phyloP scores from a whole-genome alignment of 2,888 invertebrate genomes.

The Leucoma salicis region DNA sequence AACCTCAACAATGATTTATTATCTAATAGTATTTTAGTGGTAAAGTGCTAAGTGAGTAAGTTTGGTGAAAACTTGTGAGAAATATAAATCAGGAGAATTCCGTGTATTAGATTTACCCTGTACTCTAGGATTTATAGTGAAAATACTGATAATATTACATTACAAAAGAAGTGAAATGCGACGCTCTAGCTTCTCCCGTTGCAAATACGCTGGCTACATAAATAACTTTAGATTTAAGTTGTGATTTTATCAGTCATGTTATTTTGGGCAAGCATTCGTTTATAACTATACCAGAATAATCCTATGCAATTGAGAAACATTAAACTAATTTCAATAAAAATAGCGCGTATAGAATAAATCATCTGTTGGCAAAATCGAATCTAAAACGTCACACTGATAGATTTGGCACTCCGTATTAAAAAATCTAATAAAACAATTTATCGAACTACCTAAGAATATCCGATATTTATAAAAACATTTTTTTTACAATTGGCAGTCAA shows the following conservation, averaged over 20 bases:
- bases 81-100: constrained; percentile 67
- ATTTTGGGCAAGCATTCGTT: constrained; percentile 67
- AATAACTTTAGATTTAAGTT: constrained; percentile 43
- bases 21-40: constrained; percentile 61
- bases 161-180: constrained; percentile 43
- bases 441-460: constrained; percentile 75
- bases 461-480: constrained; percentile 69
- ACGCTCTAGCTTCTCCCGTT: constrained; percentile 23
- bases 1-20: constrained; percentile 70
- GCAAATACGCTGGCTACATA: constrained; percentile 35
- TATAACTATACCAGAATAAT: constrained; percentile 49
- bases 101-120: constrained; percentile 80
- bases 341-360: constrained; percentile 44
- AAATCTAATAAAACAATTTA: constrained; percentile 71
- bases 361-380: constrained; percentile 43
- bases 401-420: constrained; percentile 73
- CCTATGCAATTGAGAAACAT: constrained; percentile 32
- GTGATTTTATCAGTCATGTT: constrained; percentile 67
- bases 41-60: constrained; percentile 75
- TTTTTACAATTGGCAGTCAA: constrained; percentile 79
- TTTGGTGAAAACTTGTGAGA: constrained; percentile 72
- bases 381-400: constrained; percentile 41
- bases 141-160: constrained; percentile 56
- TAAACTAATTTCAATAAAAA: constrained; percentile 28
- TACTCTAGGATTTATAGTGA: constrained; percentile 79